Percentiles rank a stretch among this genome's conserved stretches.
Conservation (phyloP, 2,888 invertebrate genomes). For the Entomobrya multifasciata region DNA sequence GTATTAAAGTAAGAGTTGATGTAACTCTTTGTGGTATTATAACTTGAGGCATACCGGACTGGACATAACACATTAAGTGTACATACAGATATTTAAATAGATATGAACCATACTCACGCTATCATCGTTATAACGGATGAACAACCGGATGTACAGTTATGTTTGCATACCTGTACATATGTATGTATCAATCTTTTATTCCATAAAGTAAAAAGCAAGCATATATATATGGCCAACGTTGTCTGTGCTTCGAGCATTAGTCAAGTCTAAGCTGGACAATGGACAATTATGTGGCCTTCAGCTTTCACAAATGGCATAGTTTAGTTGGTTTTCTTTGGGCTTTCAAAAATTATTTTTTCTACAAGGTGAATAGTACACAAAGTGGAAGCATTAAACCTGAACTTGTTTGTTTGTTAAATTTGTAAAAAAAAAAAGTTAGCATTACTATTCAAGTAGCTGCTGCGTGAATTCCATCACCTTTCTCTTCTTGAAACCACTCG, state of each 20-base stretch:
- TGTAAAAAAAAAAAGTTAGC: too few species aligned
- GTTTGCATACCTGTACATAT: not conserved
- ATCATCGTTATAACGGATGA: not conserved
- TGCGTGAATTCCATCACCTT: too few species aligned
- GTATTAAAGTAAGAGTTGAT: too few species aligned
- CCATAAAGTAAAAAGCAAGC: too few species aligned
- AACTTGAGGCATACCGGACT: too few species aligned
- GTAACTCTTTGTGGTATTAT: too few species aligned
- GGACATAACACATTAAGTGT: too few species aligned
- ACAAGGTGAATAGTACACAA: not conserved
- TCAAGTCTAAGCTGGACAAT: conserved; percentile 43
- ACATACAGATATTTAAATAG: not conserved
- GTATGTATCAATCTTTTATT: too few species aligned
- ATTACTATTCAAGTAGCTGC: not conserved
- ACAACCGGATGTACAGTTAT: not conserved
- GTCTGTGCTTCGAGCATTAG: too few species aligned
- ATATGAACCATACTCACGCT: not conserved
- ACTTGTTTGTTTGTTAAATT: too few species aligned
- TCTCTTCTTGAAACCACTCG: too few species aligned
- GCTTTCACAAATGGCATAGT: conserved; percentile 14
- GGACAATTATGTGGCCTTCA: conserved; percentile 63
- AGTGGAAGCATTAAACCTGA: too few species aligned
- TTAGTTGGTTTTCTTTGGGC: not conserved
- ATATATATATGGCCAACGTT: not conserved
- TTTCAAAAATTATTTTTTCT: conserved; percentile 32